A percentile compares a stretch with the other conserved stretches of the same genome.
These are phyloP conservation scores for Neolamprologus kungweensis DNA, from an alignment of 2,113 vertebrate genomes.

Conservation along the genomic window DNA sequence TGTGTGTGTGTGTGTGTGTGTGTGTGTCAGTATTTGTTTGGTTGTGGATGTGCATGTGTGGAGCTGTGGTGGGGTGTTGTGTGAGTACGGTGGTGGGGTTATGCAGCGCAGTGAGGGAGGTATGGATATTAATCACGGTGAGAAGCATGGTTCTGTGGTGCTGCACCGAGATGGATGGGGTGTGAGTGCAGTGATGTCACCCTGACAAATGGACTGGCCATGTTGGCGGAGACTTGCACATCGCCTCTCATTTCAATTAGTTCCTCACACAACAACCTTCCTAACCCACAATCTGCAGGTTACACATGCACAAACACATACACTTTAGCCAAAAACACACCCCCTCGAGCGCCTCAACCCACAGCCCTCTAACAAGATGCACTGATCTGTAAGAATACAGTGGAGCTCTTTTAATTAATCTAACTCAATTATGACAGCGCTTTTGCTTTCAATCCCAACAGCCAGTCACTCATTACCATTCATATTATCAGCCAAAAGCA, in stretches of 20 bases:
- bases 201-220: constrained; percentile 76
- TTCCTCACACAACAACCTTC: constrained; percentile 60
- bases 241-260: constrained; percentile 84
- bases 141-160: constrained; percentile 62
- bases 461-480: constrained; percentile 52
- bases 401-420: constrained; percentile 55
- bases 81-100: neutral
- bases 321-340: constrained; percentile 26
- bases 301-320: constrained; percentile 42
- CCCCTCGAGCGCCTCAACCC: constrained; percentile 7
- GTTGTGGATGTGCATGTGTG: constrained; percentile 36
- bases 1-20: neutral
- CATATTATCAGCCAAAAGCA: constrained; percentile 34
- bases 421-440: constrained; percentile 56
- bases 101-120: constrained; percentile 38
- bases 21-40: constrained; percentile 26
- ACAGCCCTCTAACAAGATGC: constrained; percentile 41
- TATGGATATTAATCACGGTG: constrained; percentile 77
- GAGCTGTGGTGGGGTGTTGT: neutral
- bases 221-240: constrained; percentile 75
- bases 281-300: constrained; percentile 49
- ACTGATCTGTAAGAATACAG: constrained; percentile 57
- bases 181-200: constrained; percentile 79
- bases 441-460: constrained; percentile 51
- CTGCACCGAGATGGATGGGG: constrained; percentile 74